Evolutionary conservation across 1,140 invertebrate genomes (phyloP).

Genomic region (Hyles vespertilio): DNA sequence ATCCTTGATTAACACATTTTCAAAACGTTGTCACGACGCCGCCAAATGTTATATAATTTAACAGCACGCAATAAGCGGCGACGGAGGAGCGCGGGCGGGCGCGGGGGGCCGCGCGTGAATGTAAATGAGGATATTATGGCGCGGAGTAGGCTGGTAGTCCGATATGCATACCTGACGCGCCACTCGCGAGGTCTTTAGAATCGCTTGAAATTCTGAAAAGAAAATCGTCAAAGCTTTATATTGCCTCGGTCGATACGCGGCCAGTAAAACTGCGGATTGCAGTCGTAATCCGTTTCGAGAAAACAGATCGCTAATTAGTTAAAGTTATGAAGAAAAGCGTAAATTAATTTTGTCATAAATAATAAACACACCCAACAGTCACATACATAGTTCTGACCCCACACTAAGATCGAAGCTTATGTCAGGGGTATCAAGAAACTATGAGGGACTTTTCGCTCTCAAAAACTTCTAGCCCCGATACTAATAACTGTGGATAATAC

Average conservation of each 20-base stretch:
- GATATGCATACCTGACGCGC: conserved; percentile 41
- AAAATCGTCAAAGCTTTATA: conserved; percentile 71
- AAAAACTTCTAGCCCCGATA: no score
- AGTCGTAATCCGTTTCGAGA: no score
- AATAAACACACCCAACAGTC: no score
- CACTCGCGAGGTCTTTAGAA: conserved; percentile 57
- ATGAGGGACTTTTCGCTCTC: no score
- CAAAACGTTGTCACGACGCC: neutral
- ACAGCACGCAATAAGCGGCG: neutral
- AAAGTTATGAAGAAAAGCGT: no score
- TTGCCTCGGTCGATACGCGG: conserved; percentile 42
- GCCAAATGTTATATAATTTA: neutral
- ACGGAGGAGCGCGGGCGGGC: neutral
- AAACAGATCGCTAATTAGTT: no score
- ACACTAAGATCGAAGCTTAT: no score
- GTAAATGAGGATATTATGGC: neutral
- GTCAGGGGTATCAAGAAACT: no score
- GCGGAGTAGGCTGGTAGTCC: conserved; percentile 4
- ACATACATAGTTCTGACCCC: no score
- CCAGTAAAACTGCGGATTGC: conserved; percentile 20
- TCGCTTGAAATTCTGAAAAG: conserved; percentile 65
- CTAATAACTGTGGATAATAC: no score
- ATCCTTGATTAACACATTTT: neutral
- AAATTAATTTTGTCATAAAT: no score
- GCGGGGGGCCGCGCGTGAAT: neutral